Conservation (phyloP, 2,888 invertebrate species). For the Conomelus anceps region DNA sequence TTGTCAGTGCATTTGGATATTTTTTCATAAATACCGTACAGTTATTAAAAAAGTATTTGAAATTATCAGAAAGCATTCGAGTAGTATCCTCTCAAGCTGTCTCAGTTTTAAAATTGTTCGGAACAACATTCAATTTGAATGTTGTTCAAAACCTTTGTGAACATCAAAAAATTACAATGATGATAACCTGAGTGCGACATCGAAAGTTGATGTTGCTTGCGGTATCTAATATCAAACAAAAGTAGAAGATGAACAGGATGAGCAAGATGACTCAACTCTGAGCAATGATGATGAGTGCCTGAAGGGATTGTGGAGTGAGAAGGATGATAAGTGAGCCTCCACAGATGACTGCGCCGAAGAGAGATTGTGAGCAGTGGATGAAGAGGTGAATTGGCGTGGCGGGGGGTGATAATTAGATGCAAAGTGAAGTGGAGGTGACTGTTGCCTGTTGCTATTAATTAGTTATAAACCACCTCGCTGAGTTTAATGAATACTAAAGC, state of each 20-base stretch:
- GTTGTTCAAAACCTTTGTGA: neutral
- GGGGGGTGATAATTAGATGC: slow-evolving; percentile 11
- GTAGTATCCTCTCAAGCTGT: too few relatives aligned
- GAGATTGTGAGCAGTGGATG: neutral
- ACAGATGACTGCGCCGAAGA: neutral
- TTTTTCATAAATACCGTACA: too few relatives aligned
- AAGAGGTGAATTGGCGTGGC: neutral
- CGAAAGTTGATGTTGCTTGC: neutral
- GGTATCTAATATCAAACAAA: neutral
- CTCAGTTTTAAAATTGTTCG: too few relatives aligned
- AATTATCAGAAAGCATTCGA: too few relatives aligned
- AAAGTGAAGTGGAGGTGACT: slow-evolving; percentile 10
- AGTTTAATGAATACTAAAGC: slow-evolving; percentile 14
- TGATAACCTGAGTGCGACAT: neutral
- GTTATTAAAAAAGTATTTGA: too few relatives aligned
- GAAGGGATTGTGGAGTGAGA: neutral
- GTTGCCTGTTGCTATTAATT: slow-evolving; percentile 7
- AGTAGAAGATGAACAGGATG: neutral
- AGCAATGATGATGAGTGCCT: neutral
- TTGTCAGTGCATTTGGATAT: too few relatives aligned
- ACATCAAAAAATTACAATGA: neutral
- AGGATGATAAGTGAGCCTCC: neutral
- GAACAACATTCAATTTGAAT: neutral
- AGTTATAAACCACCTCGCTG: slow-evolving; percentile 10
- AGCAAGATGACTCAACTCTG: neutral